Conservation (phyloP, 2,113 vertebrate genomes). For the Ammodytes marinus region DNA sequence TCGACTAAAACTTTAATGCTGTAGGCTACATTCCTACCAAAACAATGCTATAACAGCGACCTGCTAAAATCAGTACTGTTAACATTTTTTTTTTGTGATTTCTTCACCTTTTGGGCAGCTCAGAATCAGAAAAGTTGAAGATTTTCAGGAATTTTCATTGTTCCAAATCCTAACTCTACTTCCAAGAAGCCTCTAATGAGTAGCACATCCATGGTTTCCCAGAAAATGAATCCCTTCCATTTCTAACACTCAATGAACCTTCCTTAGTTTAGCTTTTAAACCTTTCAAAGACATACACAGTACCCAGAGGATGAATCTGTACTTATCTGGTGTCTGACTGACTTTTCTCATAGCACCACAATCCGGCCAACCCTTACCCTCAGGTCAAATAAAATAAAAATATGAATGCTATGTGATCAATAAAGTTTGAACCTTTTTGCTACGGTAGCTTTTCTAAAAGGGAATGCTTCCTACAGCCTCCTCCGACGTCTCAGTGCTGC, state of each 20-base stretch:
- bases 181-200: neutral
- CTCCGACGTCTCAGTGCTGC: conserved; percentile 4
- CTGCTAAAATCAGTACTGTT: too few species aligned
- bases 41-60: too few species aligned
- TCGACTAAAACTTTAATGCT: neutral
- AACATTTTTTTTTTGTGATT: neutral
- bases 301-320: neutral
- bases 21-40: neutral
- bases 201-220: neutral
- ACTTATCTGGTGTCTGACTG: neutral
- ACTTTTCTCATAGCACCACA: neutral
- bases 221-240: neutral
- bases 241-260: neutral
- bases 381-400: too few species aligned
- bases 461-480: conserved; percentile 5
- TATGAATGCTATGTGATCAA: neutral
- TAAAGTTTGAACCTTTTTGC: neutral
- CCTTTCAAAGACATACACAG: neutral
- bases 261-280: neutral
- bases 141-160: neutral
- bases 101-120: too few species aligned
- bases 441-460: neutral
- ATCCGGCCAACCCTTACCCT: neutral
- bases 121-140: neutral
- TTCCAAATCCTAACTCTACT: neutral